A percentile compares a stretch with the other conserved stretches of the same genome.
Evolutionary conservation across 2,888 invertebrate genomes (phyloP).

Genomic region (Polymixis lichenea): DNA sequence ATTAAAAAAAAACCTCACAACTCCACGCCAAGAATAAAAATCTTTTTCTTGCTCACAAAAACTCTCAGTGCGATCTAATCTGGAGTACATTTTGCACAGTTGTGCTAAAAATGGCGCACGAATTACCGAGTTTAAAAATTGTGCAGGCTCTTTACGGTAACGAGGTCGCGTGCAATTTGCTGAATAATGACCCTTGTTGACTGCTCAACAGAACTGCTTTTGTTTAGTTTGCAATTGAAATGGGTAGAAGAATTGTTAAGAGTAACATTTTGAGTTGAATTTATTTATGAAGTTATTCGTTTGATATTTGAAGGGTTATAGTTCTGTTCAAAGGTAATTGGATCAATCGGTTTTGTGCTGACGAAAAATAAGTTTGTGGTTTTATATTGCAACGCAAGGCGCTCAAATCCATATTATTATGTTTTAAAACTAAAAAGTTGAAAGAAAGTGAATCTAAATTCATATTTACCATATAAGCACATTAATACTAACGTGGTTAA

Average conservation of each 20-base stretch:
- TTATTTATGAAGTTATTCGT: slow-evolving; percentile 27
- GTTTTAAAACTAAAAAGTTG: background rate
- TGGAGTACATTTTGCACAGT: slow-evolving; percentile 37
- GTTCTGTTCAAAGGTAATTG: slow-evolving; percentile 21
- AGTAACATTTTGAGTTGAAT: slow-evolving; percentile 47
- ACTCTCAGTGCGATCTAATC: slow-evolving; percentile 41
- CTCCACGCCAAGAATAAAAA: background rate
- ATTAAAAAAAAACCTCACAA: background rate
- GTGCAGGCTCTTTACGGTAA: slow-evolving; percentile 36
- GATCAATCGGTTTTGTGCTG: background rate
- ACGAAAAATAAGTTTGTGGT: background rate
- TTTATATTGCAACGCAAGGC: background rate
- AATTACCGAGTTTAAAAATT: slow-evolving; percentile 59
- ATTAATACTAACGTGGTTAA: background rate
- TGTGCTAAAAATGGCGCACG: slow-evolving; percentile 42
- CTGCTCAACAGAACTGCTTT: slow-evolving; percentile 46
- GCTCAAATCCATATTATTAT: background rate
- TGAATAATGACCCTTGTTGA: slow-evolving; percentile 70
- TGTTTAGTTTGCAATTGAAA: slow-evolving; percentile 55
- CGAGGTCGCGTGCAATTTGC: slow-evolving; percentile 66
- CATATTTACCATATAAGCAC: background rate
- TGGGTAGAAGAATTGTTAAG: slow-evolving; percentile 41
- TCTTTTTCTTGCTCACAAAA: slow-evolving; percentile 20
- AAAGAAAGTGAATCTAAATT: background rate
- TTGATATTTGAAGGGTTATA: slow-evolving; percentile 19